A percentile compares a stretch with the other conserved stretches of the same genome.
These are phyloP conservation scores for Ornithorhynchus anatinus DNA, from an alignment of 2,113 vertebrate genomes.

Conservation along the genomic window DNA sequence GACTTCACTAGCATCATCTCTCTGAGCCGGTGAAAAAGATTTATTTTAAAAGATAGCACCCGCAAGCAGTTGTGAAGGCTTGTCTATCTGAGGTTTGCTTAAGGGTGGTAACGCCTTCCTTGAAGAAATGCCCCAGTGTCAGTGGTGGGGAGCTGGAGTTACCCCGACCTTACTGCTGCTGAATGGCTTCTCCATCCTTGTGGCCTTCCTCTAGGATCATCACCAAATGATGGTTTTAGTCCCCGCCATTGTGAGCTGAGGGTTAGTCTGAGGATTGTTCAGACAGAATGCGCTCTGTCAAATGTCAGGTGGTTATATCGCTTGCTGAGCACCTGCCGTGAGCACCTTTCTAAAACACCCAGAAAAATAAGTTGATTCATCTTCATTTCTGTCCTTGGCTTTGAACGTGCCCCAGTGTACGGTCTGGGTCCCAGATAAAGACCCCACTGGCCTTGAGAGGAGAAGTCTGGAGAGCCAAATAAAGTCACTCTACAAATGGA, in stretches of 20 bases:
- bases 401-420: neutral
- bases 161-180: no score
- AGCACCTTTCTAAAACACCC: neutral
- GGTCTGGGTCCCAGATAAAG: neutral
- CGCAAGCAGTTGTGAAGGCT: no score
- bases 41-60: no score
- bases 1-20: no score
- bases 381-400: neutral
- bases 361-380: neutral
- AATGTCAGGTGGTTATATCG: neutral
- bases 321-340: neutral
- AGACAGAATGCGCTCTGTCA: neutral
- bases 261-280: neutral
- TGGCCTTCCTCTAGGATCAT: neutral
- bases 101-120: no score
- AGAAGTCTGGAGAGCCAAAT: neutral
- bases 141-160: no score
- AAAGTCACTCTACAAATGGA: neutral
- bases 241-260: no score
- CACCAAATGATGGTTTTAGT: no score
- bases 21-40: no score
- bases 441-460: neutral
- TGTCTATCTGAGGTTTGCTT: no score
- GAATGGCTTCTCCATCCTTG: no score
- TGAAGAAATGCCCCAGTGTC: no score